A percentile compares a stretch with the other conserved stretches of the same genome.
These are phyloP conservation scores for Oncorhynchus clarkii DNA, from an alignment of 2,113 vertebrate species.

Conservation along the genomic window DNA sequence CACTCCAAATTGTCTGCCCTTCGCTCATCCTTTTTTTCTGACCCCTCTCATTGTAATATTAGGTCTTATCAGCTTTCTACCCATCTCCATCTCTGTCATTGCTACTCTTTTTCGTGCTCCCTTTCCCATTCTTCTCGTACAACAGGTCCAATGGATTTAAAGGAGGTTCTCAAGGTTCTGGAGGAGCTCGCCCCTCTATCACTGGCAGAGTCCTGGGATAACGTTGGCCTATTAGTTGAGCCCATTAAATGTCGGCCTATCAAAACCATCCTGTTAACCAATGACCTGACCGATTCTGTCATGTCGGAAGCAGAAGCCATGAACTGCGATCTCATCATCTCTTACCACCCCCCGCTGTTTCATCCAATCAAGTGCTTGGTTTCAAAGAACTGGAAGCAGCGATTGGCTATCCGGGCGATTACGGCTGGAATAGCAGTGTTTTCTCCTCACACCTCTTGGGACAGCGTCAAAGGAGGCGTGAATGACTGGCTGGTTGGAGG, in stretches of 20 bases:
- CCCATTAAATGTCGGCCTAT: conserved; percentile 81
- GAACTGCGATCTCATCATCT: conserved; percentile 83
- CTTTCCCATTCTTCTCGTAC: conserved; percentile 9
- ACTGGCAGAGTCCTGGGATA: conserved; percentile 93
- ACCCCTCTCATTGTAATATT: background rate
- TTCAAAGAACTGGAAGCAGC: conserved; percentile 89
- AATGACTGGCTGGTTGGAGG: conserved; percentile 87
- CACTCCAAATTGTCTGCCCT: background rate
- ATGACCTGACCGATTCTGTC: conserved; percentile 85
- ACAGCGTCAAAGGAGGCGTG: conserved; percentile 83
- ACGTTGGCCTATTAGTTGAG: conserved; percentile 91
- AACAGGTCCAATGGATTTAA: conserved; percentile 76
- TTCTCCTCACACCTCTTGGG: conserved; percentile 90
- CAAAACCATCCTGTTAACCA: conserved; percentile 84
- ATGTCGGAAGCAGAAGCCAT: conserved; percentile 84
- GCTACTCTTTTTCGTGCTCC: background rate
- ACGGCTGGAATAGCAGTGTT: conserved; percentile 87
- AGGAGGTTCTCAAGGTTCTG: conserved; percentile 77
- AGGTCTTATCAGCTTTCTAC: background rate
- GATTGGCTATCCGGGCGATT: conserved; percentile 81
- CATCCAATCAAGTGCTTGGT: conserved; percentile 80
- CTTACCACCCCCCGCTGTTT: conserved; percentile 93
- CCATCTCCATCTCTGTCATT: background rate
- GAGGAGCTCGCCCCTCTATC: conserved; percentile 83
- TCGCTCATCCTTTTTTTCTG: background rate